A percentile compares a stretch with the other conserved stretches of the same genome.
Conservation (phyloP, 2,113 vertebrate species). For the Platysternon megacephalum region DNA sequence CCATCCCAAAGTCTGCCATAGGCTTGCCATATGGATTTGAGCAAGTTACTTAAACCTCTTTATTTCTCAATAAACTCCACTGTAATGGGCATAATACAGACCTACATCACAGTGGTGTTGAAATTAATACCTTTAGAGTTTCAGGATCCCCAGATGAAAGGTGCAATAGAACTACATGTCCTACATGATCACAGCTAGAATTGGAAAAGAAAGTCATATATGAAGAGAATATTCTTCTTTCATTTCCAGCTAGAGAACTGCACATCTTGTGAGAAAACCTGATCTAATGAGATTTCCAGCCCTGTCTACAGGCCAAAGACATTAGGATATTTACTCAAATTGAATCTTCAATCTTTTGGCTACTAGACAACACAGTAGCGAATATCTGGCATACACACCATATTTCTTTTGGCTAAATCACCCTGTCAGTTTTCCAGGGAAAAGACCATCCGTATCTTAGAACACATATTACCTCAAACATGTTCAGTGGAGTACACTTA, state of each 20-base stretch:
- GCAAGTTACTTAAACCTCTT: background rate
- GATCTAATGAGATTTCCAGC: background rate
- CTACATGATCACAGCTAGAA: background rate
- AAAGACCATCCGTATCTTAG: background rate
- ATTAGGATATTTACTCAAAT: background rate
- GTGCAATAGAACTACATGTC: background rate
- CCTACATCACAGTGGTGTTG: background rate
- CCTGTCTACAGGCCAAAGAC: background rate
- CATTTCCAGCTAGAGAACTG: background rate
- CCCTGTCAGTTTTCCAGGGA: background rate
- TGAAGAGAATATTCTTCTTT: background rate
- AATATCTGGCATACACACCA: background rate
- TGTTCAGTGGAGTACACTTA: background rate
- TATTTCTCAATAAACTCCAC: background rate
- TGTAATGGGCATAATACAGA: background rate
- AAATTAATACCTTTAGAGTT: background rate
- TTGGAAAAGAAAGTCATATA: background rate
- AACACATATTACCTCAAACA: background rate
- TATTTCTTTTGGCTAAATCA: background rate
- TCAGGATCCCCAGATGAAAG: background rate
- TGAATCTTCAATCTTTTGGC: background rate
- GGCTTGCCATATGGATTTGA: background rate
- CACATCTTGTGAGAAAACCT: background rate
- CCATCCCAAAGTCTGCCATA: background rate
- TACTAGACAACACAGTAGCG: background rate